Conservation (phyloP, 2,797 vertebrate genomes). For the Avahi laniger region DNA sequence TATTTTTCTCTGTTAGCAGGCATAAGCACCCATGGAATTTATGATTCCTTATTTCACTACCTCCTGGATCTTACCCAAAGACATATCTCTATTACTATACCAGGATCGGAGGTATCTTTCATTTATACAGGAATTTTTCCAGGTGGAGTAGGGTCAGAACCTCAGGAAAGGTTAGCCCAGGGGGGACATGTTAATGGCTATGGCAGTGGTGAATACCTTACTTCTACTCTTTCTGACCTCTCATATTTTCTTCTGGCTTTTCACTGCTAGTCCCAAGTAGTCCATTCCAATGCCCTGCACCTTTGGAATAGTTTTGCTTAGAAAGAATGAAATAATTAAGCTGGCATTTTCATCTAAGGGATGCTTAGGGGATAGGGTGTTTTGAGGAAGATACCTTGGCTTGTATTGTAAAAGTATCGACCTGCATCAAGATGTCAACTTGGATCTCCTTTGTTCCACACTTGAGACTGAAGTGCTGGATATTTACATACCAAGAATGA, state of each 20-base stretch:
- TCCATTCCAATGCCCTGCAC: not conserved
- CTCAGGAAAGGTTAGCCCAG: not conserved
- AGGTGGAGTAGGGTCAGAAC: not conserved
- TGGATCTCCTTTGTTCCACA: not conserved
- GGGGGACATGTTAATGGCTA: not conserved
- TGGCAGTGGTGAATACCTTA: not conserved
- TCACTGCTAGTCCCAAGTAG: not conserved
- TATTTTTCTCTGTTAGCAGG: conserved; percentile 66
- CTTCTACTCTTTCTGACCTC: not conserved
- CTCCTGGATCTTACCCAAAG: conserved; percentile 56
- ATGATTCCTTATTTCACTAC: conserved; percentile 61
- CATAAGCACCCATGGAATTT: conserved; percentile 69
- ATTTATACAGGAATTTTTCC: not conserved
- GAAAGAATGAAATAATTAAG: not conserved
- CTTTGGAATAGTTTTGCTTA: conserved; percentile 34
- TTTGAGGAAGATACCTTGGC: not conserved
- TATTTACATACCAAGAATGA: not conserved
- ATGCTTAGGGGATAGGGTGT: not conserved
- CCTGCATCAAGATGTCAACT: conserved; percentile 4
- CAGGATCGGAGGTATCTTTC: not conserved
- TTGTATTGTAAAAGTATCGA: conserved; percentile 25
- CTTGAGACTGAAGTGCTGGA: not conserved
- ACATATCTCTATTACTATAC: not conserved
- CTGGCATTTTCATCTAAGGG: conserved; percentile 14
- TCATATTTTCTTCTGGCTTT: not conserved